Evolutionary conservation across 2,113 vertebrate genomes (phyloP), one percentile per base, ranked within the genome.

Genomic region (Chaetodon auriga): DNA sequence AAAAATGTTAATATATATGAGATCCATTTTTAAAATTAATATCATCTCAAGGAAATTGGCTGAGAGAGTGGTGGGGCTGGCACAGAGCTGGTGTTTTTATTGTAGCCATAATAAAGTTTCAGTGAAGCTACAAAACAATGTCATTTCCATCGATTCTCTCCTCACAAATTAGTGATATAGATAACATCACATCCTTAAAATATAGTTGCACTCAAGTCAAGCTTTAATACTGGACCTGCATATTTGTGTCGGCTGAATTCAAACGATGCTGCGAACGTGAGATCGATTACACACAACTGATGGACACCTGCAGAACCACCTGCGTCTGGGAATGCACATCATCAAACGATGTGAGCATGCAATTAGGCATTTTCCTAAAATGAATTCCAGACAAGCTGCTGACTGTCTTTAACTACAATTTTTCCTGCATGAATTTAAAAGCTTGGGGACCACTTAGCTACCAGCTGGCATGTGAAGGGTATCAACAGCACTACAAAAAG

Each of bases 401-500:
- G 19, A 55, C 43, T 25, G 0, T 30, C 72, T 77, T 73, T 48
- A 46, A 71, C 55, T 48, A 12, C 1, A 57, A 21, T 41, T 74
- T 80, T n/a, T 23, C 57, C 12, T 41, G 53, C 63, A 19, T 69
- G 49, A 72, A 68, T 78, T 78, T 25, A 46, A 87, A 82, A 80
- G 38, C 65, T 87, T 9, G 25, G 53, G 35, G 8, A 38, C 6
- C 35, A 5, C 48, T 2, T 14, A 16, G 23, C 10, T 72, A 13
- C 46, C 36, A 58, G 55, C 51, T 76, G 80, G 75, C 80, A 81
- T 49, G 19, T 45, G 6, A 60, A 58, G 48, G 63, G 58, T 7
- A 78, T 83, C 64, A 80, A 63, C 61, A 65, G 76, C 77, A 4
- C 54, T 4, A 63, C 77, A 78, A 71, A 77, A 75, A 87, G 65